Conservation (phyloP, 2,888 invertebrate genomes). For the Amphipoea lucens region DNA sequence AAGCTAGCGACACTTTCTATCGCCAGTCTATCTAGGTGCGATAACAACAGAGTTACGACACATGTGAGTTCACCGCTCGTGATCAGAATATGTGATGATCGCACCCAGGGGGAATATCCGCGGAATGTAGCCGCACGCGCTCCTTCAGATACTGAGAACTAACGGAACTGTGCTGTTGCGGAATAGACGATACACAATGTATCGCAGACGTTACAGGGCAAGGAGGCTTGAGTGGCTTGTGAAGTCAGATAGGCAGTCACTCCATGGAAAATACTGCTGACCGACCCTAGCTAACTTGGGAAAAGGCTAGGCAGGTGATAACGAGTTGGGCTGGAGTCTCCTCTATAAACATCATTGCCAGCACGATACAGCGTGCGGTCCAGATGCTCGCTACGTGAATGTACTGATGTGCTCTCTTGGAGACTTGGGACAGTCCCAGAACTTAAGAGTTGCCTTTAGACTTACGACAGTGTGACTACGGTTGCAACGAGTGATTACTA, state of each 20-base stretch:
- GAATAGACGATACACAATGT: background rate
- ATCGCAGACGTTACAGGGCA: background rate
- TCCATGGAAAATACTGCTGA: no score
- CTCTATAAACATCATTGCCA: no score
- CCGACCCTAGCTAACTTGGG: no score
- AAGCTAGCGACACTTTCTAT: background rate
- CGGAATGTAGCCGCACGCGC: background rate
- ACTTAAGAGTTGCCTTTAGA: no score
- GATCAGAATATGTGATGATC: slow-evolving; percentile 4
- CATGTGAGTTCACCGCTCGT: background rate
- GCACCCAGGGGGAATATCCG: background rate
- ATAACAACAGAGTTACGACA: background rate
- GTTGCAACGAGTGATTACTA: background rate
- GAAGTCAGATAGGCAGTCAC: no score
- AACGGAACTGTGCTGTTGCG: background rate
- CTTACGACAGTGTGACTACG: background rate
- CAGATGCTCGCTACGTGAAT: no score
- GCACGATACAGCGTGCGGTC: no score
- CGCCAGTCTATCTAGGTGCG: background rate
- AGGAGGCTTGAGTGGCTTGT: background rate
- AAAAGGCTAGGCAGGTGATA: no score
- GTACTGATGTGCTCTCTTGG: no score
- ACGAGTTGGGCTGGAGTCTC: no score
- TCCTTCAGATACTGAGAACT: background rate
- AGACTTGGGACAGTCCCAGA: no score